Base-by-base conservation (phyloP, 2,113 vertebrate genomes). In the Aix galericulata region DNA sequence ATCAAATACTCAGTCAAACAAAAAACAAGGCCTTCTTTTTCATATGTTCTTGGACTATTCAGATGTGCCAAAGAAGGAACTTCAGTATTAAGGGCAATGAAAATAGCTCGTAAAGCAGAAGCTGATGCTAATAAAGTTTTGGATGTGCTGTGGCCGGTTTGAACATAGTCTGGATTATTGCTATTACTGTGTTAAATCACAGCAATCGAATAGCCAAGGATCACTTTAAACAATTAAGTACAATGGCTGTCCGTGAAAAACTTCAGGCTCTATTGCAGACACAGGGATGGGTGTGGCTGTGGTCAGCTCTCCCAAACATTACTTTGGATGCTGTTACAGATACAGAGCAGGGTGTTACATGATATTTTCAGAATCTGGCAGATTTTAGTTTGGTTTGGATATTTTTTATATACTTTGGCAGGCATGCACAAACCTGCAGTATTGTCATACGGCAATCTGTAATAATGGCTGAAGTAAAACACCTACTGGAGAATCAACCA, bases 331-430 rank as follows among this genome's bases (percentile, higher is more conserved):
- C 92, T 76, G 44, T 93, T 96, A 64, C 68, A 92, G 94, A 94
- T 93, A 73, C 46, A 94, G 88, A 94, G 71, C 71, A 88, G 86
- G 27, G 82, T 95, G 97, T 96, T 96, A 87, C 67, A 78, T 87
- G 88, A 97, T 95, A 91, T 97, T 97, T 95, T 88, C 89, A 96
- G 96, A 94, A 94, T 93, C 94, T 98, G 98, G 97, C 96, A 97
- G 95, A 60, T 97, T 91, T 96, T 74, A 97, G 96, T 98, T 98
- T 98, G 97, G 82, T 93, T 98, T 98, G 98, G 97, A 97, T 97
- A 91, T 97, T 96, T 96, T 77, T 95, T 97, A 97, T 98, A 93
- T 98, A 96, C 96, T 89, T 98, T 98, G 98, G 98, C 98, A 97
- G 67, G 68, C 88, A 11, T 38, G 32, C 18, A 2, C 52, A 62